Base-by-base conservation (phyloP, 1,140 invertebrate genomes). In the Sipha flava region DNA sequence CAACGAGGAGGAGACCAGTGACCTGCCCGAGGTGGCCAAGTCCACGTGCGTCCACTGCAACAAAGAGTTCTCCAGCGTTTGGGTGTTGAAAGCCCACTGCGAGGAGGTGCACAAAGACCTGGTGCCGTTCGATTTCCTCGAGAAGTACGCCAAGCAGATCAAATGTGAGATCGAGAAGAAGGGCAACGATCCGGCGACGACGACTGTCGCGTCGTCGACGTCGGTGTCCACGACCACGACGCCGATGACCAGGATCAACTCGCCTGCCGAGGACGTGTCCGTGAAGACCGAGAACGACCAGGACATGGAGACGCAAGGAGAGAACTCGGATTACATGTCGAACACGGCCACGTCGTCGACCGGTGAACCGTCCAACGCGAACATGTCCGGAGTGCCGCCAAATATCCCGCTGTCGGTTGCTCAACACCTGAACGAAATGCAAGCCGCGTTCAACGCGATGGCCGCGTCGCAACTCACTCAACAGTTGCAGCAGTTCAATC, bases 51-150 rank as follows among this genome's bases (percentile, higher is more conserved):
- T 92, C 84, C 91, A 93, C 84, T 98, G 96, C 86, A 92, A 92
- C 82, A 97, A 97, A 86, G 93, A 94, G 84, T 97, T 98, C 87
- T 96, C 94, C 82, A 96, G 94, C 87, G 93, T 97, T 80, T 97
- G 95, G 92, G 95, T 97, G 80, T 87, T 98, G 84, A 97, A 97
- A 86, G 93, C 95, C 82, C 95, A 98, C 86, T 94, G 94, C 87
- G 95, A 98, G 88, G 95, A 97, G 89, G 91, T 96, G 81, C 96
- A 98, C 87, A 92, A 93, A 84, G 92, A 95, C 85, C 88, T 95
- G 85, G 93, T 98, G 77, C 95, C 95, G 16, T 87, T 93, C 29
- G 92, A 95, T 83, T 92, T 94, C 84, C 88, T 97, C 59, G 95
- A 97, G 87, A 92, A 94, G 85, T 96, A 96, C 87, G 94, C 94